Evolutionary conservation across 2,888 invertebrate genomes (phyloP).

Genomic region (Spisula subtruncata): DNA sequence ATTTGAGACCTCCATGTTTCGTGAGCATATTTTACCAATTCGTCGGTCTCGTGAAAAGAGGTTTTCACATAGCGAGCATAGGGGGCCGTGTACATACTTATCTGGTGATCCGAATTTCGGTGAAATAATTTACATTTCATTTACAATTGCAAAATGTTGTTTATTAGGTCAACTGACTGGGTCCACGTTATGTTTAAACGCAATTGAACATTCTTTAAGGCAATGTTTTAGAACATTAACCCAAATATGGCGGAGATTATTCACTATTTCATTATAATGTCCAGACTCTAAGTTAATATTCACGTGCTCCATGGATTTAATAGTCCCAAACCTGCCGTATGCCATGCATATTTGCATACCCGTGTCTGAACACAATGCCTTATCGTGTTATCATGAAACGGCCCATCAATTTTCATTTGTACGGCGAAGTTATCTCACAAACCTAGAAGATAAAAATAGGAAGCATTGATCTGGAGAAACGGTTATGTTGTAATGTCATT

Average conservation of each 20-base stretch:
- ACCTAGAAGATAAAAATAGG: slow-evolving; percentile 59
- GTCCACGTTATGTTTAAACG: neutral
- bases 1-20: slow-evolving; percentile 28
- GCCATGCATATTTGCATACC: slow-evolving; percentile 62
- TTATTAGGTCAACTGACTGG: neutral
- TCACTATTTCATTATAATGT: slow-evolving; percentile 4
- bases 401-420: slow-evolving; percentile 72
- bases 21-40: slow-evolving; percentile 6
- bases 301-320: slow-evolving; percentile 21
- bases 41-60: neutral
- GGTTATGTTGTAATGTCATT: slow-evolving; percentile 57
- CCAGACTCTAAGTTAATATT: slow-evolving; percentile 31
- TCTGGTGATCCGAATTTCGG: slow-evolving; percentile 5
- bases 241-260: neutral
- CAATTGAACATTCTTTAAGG: neutral
- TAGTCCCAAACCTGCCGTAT: slow-evolving; percentile 30
- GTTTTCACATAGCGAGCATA: neutral
- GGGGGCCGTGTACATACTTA: neutral
- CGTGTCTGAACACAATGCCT: slow-evolving; percentile 37
- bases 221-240: neutral
- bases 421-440: slow-evolving; percentile 59
- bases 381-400: slow-evolving; percentile 62
- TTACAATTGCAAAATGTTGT: neutral
- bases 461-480: slow-evolving; percentile 50
- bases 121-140: slow-evolving; percentile 4